Evolutionary conservation across 2,888 invertebrate species (phyloP), one percentile per base, ranked within the genome.

Genomic region (Bedellia somnulentella): DNA sequence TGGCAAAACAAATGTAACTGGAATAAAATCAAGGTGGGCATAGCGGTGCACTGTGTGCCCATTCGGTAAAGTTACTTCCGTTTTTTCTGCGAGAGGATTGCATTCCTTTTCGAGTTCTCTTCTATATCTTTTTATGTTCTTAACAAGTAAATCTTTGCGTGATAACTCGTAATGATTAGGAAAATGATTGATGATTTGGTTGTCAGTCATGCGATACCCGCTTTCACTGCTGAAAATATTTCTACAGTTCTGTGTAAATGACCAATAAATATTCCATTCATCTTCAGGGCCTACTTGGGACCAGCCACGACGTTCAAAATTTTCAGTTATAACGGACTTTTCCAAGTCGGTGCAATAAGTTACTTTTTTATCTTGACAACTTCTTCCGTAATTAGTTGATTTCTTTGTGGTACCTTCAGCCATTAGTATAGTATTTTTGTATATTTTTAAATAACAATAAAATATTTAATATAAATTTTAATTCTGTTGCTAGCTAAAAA

Each of bases 261-360:
- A 90, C 94, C 95, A 96, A 58, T 96, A 96, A 52, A 95, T 87
- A 58, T 96, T 93, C 95, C 95, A 96, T 45, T 94, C 92, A 49
- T 93, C 94, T 43, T 94, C 93, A 0, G 90, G 86, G 1, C 85
- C 83, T 4, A 70, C 94, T 58, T 89, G 87, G 5, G 79, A 64
- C 95, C 96, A 96, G 8, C 93, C 93, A 30, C 94, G 80, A 47
- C 92, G 89, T 44, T 94, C 92, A 53, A 95, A 95, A 64, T 93
- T 96, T 43, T 87, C 89, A 29, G 92, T 81, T 33, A 96, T 81
- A 6, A 95, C 94, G 13, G 93, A 94, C 60, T 94, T 95, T 50
- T 96, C 96, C 50, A 93, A 80, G 60, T 93, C 93, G n/a, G 90
- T 89, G 48, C 88, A 89, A 57, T 83, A 86, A 8, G 80, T 68